Evolutionary conservation across 2,113 vertebrate genomes (phyloP).

Genomic region (Microcebus jonahi): DNA sequence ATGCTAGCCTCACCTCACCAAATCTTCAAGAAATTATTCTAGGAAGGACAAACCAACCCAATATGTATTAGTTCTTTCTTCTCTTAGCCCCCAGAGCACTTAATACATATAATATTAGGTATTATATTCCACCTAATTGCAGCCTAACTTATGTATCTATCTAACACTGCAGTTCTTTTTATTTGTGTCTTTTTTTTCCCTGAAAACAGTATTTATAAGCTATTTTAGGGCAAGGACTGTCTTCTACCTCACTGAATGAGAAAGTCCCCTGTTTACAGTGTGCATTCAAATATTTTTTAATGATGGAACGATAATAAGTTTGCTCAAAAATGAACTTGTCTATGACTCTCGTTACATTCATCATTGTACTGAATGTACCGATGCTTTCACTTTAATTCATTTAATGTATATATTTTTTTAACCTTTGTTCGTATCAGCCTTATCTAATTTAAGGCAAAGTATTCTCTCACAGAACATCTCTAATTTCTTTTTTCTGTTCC

Average conservation of each 20-base stretch:
- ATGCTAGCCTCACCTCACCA: not conserved
- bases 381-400: not conserved
- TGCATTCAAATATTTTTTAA: not conserved
- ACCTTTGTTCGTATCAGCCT: not conserved
- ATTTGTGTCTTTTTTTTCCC: not conserved
- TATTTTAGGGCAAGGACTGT: not conserved
- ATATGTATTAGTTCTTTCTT: not conserved
- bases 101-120: not conserved
- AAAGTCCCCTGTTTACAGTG: not conserved
- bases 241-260: not conserved
- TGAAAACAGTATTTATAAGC: not conserved
- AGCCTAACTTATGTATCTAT: not conserved
- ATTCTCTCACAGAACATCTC: not conserved
- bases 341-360: not conserved
- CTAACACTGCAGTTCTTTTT: not conserved
- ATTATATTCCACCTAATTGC: not conserved
- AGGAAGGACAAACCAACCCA: not conserved
- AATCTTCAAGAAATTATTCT: not conserved
- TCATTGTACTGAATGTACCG: not conserved
- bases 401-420: not conserved
- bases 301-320: not conserved
- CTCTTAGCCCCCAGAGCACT: not conserved
- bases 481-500: slow-evolving; percentile 17
- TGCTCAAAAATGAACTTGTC: slow-evolving; percentile 44
- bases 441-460: not conserved